Conservation (phyloP, 2,797 vertebrate genomes). For the Okamejei kenojei region DNA sequence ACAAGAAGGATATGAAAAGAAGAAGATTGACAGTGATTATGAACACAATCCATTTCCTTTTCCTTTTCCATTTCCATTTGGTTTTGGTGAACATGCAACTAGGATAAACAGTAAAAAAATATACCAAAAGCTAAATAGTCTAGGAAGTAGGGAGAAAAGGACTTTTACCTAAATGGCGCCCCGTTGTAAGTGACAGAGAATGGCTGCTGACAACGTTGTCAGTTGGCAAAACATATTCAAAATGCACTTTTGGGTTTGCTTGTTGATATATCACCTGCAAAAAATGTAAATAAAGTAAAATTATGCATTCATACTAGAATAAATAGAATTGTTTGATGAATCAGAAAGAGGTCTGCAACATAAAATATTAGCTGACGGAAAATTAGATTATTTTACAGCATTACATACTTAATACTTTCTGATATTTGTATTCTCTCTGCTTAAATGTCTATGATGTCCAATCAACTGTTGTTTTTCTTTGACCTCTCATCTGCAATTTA, state of each 20-base stretch:
- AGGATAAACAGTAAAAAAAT: neutral
- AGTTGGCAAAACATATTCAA: slow-evolving; percentile 56
- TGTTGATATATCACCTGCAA: slow-evolving; percentile 65
- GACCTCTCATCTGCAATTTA: neutral
- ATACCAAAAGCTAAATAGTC: neutral
- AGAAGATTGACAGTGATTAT: no score
- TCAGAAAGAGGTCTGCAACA: neutral
- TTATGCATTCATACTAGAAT: neutral
- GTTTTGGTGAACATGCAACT: neutral
- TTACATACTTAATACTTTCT: neutral
- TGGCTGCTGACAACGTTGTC: slow-evolving; percentile 44
- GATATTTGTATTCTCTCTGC: neutral
- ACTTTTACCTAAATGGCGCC: slow-evolving; percentile 48
- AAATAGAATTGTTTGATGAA: neutral
- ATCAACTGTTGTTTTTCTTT: neutral
- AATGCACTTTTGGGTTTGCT: slow-evolving; percentile 54
- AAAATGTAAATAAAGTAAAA: neutral
- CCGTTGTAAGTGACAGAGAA: slow-evolving; percentile 43
- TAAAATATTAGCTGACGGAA: neutral
- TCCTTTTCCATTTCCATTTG: no score
- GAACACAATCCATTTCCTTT: no score
- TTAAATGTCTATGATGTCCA: neutral
- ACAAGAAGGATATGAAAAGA: no score
- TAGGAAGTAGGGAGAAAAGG: neutral
- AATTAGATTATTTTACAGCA: neutral